Conservation (phyloP, 1,140 invertebrate species). For the Achatina immaculata region DNA sequence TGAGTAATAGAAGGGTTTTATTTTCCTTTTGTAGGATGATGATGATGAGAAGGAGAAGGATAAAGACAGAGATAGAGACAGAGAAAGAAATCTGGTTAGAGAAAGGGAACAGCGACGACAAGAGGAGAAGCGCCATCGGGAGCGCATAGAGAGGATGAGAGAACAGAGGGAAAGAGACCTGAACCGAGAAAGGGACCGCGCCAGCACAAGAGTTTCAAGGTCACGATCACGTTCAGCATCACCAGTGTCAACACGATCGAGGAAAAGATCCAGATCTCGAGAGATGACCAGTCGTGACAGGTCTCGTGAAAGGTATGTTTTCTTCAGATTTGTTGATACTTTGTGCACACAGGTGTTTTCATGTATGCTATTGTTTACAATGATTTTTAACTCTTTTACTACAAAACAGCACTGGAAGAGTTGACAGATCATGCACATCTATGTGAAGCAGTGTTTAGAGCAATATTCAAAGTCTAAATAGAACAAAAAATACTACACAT, state of each 20-base stretch:
- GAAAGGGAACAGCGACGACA: constrained; percentile 47
- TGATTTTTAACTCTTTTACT: too few relatives aligned
- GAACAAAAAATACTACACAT: too few relatives aligned
- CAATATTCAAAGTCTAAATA: too few relatives aligned
- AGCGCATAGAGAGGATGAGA: constrained; percentile 52
- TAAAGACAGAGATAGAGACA: constrained; percentile 54
- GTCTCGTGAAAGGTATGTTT: constrained; percentile 78
- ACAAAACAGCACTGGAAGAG: too few relatives aligned
- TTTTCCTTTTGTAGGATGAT: constrained; percentile 42
- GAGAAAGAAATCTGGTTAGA: constrained; percentile 57
- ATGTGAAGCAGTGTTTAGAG: too few relatives aligned
- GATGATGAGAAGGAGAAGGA: constrained; percentile 60
- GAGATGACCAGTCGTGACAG: constrained; percentile 65
- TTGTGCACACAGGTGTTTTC: too few relatives aligned
- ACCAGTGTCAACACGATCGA: constrained; percentile 55
- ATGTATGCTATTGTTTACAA: too few relatives aligned
- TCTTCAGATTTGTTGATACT: background rate
- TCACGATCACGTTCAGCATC: constrained; percentile 59
- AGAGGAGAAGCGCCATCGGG: constrained; percentile 46
- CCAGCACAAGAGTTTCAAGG: constrained; percentile 43
- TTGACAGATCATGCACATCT: too few relatives aligned
- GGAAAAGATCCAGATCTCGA: constrained; percentile 46
- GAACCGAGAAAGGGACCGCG: constrained; percentile 42
- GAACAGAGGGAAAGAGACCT: constrained; percentile 43
- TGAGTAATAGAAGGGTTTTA: background rate